Conservation (phyloP, 1,140 invertebrate species). For the Myzus persicae region DNA sequence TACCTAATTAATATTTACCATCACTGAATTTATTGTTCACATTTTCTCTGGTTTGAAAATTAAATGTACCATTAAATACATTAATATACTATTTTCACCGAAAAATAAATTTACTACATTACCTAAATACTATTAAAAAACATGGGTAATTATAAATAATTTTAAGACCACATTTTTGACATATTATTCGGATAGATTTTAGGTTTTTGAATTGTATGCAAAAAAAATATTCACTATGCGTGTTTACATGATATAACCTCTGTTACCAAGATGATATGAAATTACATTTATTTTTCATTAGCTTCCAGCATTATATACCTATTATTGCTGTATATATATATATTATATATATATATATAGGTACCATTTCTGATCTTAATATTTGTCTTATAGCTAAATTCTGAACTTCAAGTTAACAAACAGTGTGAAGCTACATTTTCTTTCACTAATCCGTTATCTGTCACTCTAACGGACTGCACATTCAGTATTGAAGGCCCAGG, state of each 20-base stretch:
- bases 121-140: too few relatives aligned
- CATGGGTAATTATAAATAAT: too few relatives aligned
- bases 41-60: too few relatives aligned
- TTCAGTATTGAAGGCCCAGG: slow-evolving; percentile 40
- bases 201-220: too few relatives aligned
- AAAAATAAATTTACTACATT: not conserved
- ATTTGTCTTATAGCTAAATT: slow-evolving; percentile 21
- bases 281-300: not conserved
- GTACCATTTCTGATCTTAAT: not conserved
- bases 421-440: slow-evolving; percentile 23
- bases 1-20: too few relatives aligned
- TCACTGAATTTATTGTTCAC: too few relatives aligned
- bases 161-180: too few relatives aligned
- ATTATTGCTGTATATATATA: too few relatives aligned
- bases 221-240: too few relatives aligned
- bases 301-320: not conserved
- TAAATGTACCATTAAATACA: too few relatives aligned
- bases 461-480: slow-evolving; percentile 14
- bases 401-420: slow-evolving; percentile 18
- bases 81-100: not conserved
- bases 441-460: slow-evolving; percentile 19
- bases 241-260: not conserved
- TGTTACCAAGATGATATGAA: too few relatives aligned
- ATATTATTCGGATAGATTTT: too few relatives aligned
- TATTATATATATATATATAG: not conserved